Percentiles rank a stretch among this genome's conserved stretches.
Evolutionary conservation across 2,888 invertebrate genomes (phyloP).

Genomic region (Atherix ibis): DNA sequence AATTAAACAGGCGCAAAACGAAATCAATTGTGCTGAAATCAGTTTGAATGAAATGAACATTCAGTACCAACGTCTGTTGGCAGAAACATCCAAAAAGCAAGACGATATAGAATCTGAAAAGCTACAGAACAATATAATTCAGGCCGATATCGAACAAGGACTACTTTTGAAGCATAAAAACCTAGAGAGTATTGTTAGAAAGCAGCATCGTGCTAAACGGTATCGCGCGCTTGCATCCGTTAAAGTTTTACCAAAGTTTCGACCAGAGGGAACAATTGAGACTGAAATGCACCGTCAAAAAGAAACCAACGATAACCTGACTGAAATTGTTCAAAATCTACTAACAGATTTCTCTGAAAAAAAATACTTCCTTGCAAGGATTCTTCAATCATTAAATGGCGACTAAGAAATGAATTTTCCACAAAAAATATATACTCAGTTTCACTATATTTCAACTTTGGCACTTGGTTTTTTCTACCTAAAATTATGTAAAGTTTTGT

Average conservation of each 20-base stretch:
- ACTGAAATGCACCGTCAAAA: conserved; percentile 42
- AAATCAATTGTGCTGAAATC: conserved; percentile 19
- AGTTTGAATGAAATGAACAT: conserved; percentile 17
- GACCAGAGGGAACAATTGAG: conserved; percentile 36
- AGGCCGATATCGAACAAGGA: conserved; percentile 30
- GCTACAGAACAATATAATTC: conserved; percentile 19
- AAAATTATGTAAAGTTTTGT: too few species aligned
- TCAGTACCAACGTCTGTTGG: conserved; percentile 17
- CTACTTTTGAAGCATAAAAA: conserved; percentile 28
- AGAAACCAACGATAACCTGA: conserved; percentile 41
- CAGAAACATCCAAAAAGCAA: conserved; percentile 18
- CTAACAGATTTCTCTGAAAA: conserved; percentile 45
- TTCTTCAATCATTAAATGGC: conserved; percentile 38
- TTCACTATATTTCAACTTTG: too few species aligned
- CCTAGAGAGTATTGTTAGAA: conserved; percentile 44
- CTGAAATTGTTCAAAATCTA: conserved; percentile 40
- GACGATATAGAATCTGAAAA: conserved; percentile 19
- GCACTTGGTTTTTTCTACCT: too few species aligned
- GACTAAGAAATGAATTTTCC: too few species aligned
- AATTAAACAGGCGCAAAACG: conserved; percentile 36
- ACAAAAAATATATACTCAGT: too few species aligned
- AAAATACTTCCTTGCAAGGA: conserved; percentile 29
- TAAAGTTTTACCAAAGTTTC: conserved; percentile 17
- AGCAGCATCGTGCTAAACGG: conserved; percentile 51
- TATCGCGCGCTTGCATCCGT: conserved; percentile 37